phyloP scores from a whole-genome alignment of 2,888 invertebrate species.

The Perizoma affinitatum region DNA sequence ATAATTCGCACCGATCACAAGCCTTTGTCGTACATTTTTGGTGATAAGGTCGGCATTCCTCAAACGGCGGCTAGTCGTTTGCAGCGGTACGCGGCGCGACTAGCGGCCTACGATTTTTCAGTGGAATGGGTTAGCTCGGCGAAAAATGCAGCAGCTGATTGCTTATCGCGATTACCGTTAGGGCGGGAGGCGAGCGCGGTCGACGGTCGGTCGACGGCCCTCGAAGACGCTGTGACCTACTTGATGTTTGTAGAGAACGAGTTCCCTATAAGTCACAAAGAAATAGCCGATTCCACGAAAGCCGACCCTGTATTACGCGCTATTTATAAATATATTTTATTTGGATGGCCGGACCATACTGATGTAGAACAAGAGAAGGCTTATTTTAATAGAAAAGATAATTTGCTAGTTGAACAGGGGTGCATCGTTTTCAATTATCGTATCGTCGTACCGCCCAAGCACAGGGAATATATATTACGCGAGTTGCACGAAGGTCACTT shows the following conservation, averaged over 20 bases:
- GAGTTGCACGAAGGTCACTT: conserved; percentile 24
- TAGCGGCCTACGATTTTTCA: neutral
- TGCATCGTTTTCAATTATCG: conserved; percentile 1
- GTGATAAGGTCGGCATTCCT: conserved; percentile 39
- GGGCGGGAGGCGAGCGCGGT: neutral
- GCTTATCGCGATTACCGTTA: conserved; percentile 12
- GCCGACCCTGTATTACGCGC: conserved; percentile 6
- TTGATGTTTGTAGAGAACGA: conserved; percentile 10
- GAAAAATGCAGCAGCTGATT: conserved; percentile 7
- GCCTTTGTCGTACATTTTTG: conserved; percentile 55
- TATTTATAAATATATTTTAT: conserved; percentile 5
- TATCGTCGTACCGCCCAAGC: neutral
- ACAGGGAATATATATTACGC: conserved; percentile 12
- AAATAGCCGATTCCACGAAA: conserved; percentile 8
- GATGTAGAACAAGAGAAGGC: neutral
- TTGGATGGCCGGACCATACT: conserved; percentile 10
- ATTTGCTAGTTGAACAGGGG: neutral
- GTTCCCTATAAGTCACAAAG: conserved; percentile 9
- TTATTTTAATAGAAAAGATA: conserved; percentile 2
- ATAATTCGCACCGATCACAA: conserved; percentile 53
- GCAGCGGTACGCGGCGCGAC: conserved; percentile 41
- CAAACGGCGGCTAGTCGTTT: conserved; percentile 41
- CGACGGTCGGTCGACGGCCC: neutral
- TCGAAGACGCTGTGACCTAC: neutral
- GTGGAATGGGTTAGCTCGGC: conserved; percentile 5